Percentiles rank a stretch among this genome's conserved stretches.
phyloP scores from a whole-genome alignment of 2,113 vertebrate species.

The Carlito syrichta region DNA sequence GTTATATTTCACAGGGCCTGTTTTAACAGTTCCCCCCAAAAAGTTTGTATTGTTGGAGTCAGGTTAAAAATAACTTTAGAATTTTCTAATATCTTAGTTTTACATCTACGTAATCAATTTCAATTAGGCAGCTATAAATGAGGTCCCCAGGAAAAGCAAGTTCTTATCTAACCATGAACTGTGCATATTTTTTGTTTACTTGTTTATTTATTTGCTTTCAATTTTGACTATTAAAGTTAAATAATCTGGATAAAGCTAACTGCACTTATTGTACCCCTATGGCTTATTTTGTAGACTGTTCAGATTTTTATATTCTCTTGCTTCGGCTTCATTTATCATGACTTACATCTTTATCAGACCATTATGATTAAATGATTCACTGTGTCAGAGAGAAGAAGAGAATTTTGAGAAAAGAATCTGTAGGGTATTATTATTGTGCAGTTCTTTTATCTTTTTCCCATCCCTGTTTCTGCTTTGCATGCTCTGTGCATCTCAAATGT shows the following conservation, averaged over 20 bases:
- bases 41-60: background rate
- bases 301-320: background rate
- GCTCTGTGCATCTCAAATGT: background rate
- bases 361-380: background rate
- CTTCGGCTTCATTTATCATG: background rate
- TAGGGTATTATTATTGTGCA: conserved; percentile 35
- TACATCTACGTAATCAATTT: background rate
- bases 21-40: background rate
- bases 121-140: too few relatives aligned
- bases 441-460: background rate
- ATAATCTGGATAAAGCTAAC: background rate
- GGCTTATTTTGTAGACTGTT: background rate
- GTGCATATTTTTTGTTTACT: background rate
- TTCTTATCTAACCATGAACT: background rate
- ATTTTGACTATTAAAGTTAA: background rate
- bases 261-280: background rate
- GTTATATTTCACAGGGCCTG: background rate
- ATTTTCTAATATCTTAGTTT: background rate
- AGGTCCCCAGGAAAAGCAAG: background rate
- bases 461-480: background rate
- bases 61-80: background rate
- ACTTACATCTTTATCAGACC: background rate
- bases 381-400: background rate
- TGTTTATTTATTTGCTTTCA: too few relatives aligned
- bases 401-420: background rate